These are phyloP conservation scores for Probaryconus sp. DNA, from an alignment of 1,140 invertebrate species.

Conservation along the genomic window DNA sequence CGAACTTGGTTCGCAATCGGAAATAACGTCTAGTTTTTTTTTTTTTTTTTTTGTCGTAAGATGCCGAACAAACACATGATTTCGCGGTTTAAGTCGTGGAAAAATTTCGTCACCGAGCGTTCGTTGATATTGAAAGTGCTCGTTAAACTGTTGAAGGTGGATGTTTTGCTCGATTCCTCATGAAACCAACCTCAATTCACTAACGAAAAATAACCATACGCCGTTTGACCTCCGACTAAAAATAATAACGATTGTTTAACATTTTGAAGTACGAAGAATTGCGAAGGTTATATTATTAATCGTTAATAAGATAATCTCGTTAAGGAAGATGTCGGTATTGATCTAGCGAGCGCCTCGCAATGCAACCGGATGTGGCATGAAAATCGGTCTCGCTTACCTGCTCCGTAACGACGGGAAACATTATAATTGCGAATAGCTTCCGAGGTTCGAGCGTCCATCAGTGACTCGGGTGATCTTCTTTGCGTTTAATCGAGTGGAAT, in stretches of 20 bases:
- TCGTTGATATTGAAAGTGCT: conserved; percentile 4
- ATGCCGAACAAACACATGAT: conserved; percentile 1
- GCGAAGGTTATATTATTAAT: conserved; percentile 18
- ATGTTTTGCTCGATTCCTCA: too few species aligned
- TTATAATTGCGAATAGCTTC: conserved; percentile 70
- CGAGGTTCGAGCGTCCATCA: conserved; percentile 67
- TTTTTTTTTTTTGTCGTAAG: too few species aligned
- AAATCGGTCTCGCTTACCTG: conserved; percentile 75
- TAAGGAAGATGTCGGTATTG: conserved; percentile 44
- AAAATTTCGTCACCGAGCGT: conserved; percentile 8
- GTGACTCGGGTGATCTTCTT: conserved; percentile 65
- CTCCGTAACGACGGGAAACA: conserved; percentile 73
- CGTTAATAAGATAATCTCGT: conserved; percentile 37
- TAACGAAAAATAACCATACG: too few species aligned
- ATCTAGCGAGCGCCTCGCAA: conserved; percentile 34
- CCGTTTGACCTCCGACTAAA: too few species aligned
- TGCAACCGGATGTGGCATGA: conserved; percentile 72
- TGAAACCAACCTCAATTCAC: too few species aligned
- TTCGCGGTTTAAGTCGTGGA: conserved; percentile 2
- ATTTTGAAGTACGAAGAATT: neutral
- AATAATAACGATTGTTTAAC: neutral
- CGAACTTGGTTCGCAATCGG: conserved; percentile 2
- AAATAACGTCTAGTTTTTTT: conserved; percentile 14
- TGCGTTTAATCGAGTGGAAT: conserved; percentile 73
- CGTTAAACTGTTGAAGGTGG: conserved; percentile 6